phyloP scores from a whole-genome alignment of 2,797 vertebrate species.

The Lateolabrax maculatus region DNA sequence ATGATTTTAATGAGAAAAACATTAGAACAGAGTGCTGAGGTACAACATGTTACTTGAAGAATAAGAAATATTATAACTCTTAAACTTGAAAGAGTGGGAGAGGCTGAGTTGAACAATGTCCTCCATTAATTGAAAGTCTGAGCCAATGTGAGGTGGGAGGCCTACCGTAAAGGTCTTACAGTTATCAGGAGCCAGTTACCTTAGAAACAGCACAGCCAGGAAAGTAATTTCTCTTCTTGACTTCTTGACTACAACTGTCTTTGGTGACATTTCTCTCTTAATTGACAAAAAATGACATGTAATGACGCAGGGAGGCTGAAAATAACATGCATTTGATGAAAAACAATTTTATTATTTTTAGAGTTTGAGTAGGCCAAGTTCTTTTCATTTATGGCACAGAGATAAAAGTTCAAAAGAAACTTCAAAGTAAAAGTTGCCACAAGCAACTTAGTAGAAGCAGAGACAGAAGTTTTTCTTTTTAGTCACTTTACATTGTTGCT shows the following conservation, averaged over 20 bases:
- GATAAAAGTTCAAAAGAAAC: background rate
- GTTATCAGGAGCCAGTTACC: constrained; percentile 57
- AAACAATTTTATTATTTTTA: background rate
- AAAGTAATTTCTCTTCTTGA: constrained; percentile 40
- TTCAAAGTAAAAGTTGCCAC: background rate
- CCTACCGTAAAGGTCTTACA: constrained; percentile 42
- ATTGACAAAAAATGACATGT: constrained; percentile 32
- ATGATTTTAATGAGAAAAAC: background rate
- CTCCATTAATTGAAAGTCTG: constrained; percentile 6
- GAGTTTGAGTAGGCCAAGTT: constrained; percentile 6
- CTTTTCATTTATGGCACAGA: background rate
- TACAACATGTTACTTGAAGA: background rate
- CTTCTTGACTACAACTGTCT: constrained; percentile 34
- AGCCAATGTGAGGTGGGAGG: constrained; percentile 59
- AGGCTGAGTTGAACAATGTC: constrained; percentile 9
- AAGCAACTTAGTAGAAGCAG: background rate
- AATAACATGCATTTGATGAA: constrained; percentile 31
- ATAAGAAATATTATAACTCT: background rate
- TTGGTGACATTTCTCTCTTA: constrained; percentile 49
- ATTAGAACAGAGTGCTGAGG: background rate
- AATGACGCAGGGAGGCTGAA: constrained; percentile 29
- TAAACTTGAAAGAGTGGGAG: background rate
- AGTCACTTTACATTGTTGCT: background rate
- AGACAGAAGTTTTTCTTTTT: background rate
- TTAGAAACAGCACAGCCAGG: constrained; percentile 59